These are phyloP conservation scores for Anaspis maculata DNA, from an alignment of 2,888 invertebrate species.

Conservation along the genomic window DNA sequence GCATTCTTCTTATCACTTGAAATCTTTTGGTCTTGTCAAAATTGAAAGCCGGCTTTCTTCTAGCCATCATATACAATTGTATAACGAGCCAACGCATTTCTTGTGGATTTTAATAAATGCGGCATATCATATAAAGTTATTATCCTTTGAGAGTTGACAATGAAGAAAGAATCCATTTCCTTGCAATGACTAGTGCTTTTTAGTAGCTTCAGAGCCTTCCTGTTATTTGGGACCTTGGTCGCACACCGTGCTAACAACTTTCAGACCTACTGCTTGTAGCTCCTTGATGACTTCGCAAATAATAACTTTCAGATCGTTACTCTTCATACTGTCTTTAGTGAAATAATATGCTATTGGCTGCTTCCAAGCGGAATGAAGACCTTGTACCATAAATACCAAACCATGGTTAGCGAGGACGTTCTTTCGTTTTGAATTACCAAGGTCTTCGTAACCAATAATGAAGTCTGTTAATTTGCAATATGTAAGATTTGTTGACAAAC, in stretches of 20 bases:
- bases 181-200: too few relatives aligned
- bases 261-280: slow-evolving; percentile 1
- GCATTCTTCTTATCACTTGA: not conserved
- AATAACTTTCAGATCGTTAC: slow-evolving; percentile 4
- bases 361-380: not conserved
- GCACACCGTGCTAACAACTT: not conserved
- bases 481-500: slow-evolving; percentile 3
- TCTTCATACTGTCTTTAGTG: slow-evolving; percentile 5
- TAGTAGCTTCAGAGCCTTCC: too few relatives aligned
- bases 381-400: not conserved
- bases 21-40: slow-evolving; percentile 1
- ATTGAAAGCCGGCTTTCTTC: not conserved
- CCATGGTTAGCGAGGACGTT: slow-evolving; percentile 1
- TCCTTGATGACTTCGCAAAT: slow-evolving; percentile 5
- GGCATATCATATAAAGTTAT: slow-evolving; percentile 3
- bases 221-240: not conserved
- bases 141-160: slow-evolving; percentile 3
- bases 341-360: slow-evolving; percentile 5
- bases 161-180: too few relatives aligned
- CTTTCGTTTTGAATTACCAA: slow-evolving; percentile 3
- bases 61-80: not conserved
- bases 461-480: slow-evolving; percentile 4
- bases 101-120: slow-evolving; percentile 2
- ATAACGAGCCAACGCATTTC: slow-evolving; percentile 1
- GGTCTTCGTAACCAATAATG: slow-evolving; percentile 4